Evolutionary conservation across 2,888 invertebrate genomes (phyloP), one percentile per base, ranked within the genome.

Genomic region (Biston betularia): DNA sequence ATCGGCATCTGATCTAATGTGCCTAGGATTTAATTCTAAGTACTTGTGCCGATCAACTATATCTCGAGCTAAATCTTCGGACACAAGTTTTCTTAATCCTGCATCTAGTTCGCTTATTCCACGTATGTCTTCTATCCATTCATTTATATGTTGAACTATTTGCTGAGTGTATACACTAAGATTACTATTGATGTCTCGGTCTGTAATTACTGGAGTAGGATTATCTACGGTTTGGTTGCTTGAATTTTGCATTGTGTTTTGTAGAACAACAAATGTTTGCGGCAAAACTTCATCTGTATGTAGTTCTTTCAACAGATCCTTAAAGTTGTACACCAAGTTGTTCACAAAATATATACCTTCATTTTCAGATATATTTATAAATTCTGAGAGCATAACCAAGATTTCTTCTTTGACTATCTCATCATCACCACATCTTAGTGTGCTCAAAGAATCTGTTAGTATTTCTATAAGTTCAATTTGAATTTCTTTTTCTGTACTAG

Each of bases 11-110:
- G 79, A 69, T 3, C 71, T 71, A 48, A 55, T 75, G 12, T 67
- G 71, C 0, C 70, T 64, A 14, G 80, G 79, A 66, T 87, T 87
- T 0, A 87, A 61, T 70, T 86, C 78, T 69, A 88, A 65, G 76
- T 89, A 91, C 70, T 85, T 89, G 10, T 81, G 76, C 68, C 91
- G 82, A 57, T 92, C 87, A 4, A 89, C 71, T 50, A 92, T 89
- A 64, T 92, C 90, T 34, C 71, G 76, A 15, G 89, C 88, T 63
- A 92, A 74, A 64, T 89, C 84, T 46, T 83, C 78, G 0, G 87
- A 76, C 0, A 84, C 77, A 12, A 76, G 76, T 71, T 82, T 72
- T 67, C 76, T 79, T n/a, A 80, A 76, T 0, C 69, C 75, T 46
- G 84, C 78, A 40, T 78, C 69, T 42, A 72, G 42, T 8, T 69